Base-by-base conservation (phyloP, 2,888 invertebrate genomes). In the Thumatha senex region DNA sequence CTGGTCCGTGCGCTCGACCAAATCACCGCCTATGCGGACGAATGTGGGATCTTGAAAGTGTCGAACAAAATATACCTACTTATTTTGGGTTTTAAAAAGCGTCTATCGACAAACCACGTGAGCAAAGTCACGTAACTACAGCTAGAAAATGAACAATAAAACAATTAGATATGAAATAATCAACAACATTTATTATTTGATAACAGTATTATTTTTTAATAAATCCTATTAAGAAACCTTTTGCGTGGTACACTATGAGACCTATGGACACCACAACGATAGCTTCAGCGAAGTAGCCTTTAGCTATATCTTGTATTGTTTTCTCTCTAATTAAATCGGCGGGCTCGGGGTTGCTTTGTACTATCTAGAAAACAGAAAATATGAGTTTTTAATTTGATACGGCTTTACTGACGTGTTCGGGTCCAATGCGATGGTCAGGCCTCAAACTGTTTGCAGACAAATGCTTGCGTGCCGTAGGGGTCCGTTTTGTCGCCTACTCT, bases 311-410 rank as follows among this genome's bases (percentile, higher is more conserved):
- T 31, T 71, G 74, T 18, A 70, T 40, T 1, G 86, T 63, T 57
- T 74, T 82, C 46, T 84, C 84, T 50, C 73, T 86, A 38, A 93
- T 92, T 38, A 92, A 72, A 76, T 93, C 93, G 0, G 86, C 92
- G 14, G 92, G 90, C 36, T 71, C 76, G 10, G 83, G 79, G 48
- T 90, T 88, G 48, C 70, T 79, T 48, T 64, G 74, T 72, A 90
- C 92, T 75, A 93, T 90, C 92, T 93, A 80, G 7, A 35, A 30
- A n/a, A 24, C 18, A 43, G 14, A 31, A 7, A 40, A 40, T 24
- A 2, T 13, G 13, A 13, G 10, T 40, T 14, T 9, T 24, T 24
- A 24, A 4, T 24, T 4, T 24, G 2, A 24, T n/a, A n/a, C n/a
- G n/a, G n/a, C n/a, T n/a, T n/a, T n/a, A n/a, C n/a, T n/a, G n/a